Evolutionary conservation across 2,888 invertebrate genomes (phyloP).

Genomic region (Lepidocyrtoides sp.): DNA sequence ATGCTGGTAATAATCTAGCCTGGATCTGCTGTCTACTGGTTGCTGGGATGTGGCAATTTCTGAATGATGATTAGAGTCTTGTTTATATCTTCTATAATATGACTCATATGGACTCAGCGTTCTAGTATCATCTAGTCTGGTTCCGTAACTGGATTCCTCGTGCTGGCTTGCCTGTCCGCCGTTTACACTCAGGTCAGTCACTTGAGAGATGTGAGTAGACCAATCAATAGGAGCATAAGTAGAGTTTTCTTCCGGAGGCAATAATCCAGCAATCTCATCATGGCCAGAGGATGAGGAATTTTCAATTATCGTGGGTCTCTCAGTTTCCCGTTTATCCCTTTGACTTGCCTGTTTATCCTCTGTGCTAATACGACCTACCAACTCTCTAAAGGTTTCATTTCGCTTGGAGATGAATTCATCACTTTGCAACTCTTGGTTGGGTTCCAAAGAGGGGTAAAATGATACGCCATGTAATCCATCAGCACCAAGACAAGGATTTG

Average conservation of each 20-base stretch:
- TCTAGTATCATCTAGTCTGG: constrained; percentile 55
- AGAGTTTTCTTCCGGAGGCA: constrained; percentile 84
- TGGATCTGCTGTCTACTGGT: constrained; percentile 45
- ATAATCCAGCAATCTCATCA: constrained; percentile 66
- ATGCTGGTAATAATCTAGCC: constrained; percentile 72
- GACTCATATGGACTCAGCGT: constrained; percentile 71
- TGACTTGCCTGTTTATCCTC: constrained; percentile 63
- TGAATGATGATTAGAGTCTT: constrained; percentile 71
- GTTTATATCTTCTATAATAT: constrained; percentile 65
- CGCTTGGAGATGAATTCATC: constrained; percentile 81
- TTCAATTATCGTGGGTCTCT: constrained; percentile 73
- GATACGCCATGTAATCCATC: constrained; percentile 86
- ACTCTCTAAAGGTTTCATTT: constrained; percentile 83
- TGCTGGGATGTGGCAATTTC: constrained; percentile 64
- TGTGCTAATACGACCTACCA: constrained; percentile 66
- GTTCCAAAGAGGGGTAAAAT: constrained; percentile 85
- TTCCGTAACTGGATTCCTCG: constrained; percentile 66
- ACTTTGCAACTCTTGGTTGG: constrained; percentile 77
- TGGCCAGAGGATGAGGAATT: constrained; percentile 30
- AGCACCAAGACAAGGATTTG: constrained; percentile 85
- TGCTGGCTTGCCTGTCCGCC: constrained; percentile 19
- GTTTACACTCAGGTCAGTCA: background rate
- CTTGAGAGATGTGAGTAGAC: constrained; percentile 67
- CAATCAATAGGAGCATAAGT: constrained; percentile 84
- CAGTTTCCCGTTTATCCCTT: constrained; percentile 83